Base-by-base conservation (phyloP, 2,113 vertebrate genomes). In the Laticauda laticaudata region DNA sequence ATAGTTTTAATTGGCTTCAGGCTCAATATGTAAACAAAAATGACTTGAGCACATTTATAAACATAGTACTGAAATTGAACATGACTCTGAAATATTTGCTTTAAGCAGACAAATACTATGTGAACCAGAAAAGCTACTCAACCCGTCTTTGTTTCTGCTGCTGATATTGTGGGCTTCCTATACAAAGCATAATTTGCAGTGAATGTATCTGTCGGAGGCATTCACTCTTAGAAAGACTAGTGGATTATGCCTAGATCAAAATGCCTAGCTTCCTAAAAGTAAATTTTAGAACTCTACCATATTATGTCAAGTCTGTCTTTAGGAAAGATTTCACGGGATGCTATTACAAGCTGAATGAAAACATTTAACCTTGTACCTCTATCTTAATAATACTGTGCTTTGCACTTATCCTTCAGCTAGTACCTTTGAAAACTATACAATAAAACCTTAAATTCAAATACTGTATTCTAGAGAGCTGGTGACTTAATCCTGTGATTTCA, bases 341-440 rank as follows among this genome's bases (percentile, higher is more conserved):
- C 55, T n/a, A 90, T 93, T 55, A 12, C 56, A 55, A 86, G 26
- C 54, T 51, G 88, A 86, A 59, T 11, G 53, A 86, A 53, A 39
- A 93, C 88, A 90, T 90, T 90, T 93, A 39, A 90, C 75, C 88
- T 90, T 56, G 51, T 86, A 92, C 59, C 54, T 51, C 86, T 43
- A 90, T 90, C 54, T 86, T 90, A 90, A 90, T 90, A 93, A 93
- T 86, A 90, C 59, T 86, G 88, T 90, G 75, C 69, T 90, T 93
- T 90, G 69, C 10, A 18, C 29, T 86, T 21, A 23, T 93, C 88
- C 88, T 86, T 90, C 54, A 86, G 55, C 43, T 81, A 26, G 39
- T 92, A 43, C 34, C 34, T 43, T 92, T 90, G 59, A 90, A 18
- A 85, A 34, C 54, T 53, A 43, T 48, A 39, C 75, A 39, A 39